Percentiles rank a stretch among this genome's conserved stretches.
Evolutionary conservation across 2,113 vertebrate genomes (phyloP).

Genomic region (Xiphophorus hellerii): DNA sequence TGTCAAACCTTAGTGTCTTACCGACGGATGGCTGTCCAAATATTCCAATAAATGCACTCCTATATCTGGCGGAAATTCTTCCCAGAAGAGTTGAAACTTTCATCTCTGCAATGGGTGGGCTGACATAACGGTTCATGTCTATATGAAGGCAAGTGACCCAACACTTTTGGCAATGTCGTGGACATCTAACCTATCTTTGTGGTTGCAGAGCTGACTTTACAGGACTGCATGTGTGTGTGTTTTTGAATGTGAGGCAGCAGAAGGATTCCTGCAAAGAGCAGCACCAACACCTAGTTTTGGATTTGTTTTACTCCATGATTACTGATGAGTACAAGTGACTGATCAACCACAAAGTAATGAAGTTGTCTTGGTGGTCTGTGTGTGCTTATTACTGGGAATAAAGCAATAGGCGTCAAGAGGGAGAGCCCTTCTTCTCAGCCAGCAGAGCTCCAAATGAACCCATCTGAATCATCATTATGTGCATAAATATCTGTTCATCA

Average conservation of each 20-base stretch:
- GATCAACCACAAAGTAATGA: conserved; percentile 64
- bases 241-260: background rate
- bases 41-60: background rate
- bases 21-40: background rate
- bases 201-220: background rate
- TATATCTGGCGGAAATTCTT: background rate
- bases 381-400: conserved; percentile 40
- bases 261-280: background rate
- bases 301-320: conserved; percentile 33
- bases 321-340: conserved; percentile 39
- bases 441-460: conserved; percentile 19
- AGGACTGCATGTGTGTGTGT: background rate
- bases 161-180: background rate
- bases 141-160: background rate
- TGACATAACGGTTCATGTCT: background rate
- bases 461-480: conserved; percentile 35
- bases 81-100: background rate
- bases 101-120: too few relatives aligned
- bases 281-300: background rate
- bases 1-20: background rate
- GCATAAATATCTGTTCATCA: conserved; percentile 36
- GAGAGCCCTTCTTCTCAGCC: conserved; percentile 20
- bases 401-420: conserved; percentile 33
- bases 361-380: conserved; percentile 28
- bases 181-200: background rate